Evolutionary conservation across 2,888 invertebrate species (phyloP).

Genomic region (Acanthopleura granulata): DNA sequence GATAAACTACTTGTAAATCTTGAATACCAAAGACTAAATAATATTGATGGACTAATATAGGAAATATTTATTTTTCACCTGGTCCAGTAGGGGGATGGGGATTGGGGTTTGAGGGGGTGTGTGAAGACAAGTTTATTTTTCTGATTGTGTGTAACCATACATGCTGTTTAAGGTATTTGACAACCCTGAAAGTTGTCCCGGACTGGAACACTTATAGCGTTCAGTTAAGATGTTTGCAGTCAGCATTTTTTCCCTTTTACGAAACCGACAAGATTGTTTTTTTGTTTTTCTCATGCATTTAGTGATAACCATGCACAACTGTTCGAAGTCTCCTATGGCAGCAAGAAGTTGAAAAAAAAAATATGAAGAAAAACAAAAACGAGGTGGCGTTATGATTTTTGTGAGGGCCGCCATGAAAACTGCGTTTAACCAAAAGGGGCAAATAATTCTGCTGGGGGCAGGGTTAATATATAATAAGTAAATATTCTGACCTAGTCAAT

Average conservation of each 20-base stretch:
- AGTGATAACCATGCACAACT: too few relatives aligned
- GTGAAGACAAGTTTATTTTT: neutral
- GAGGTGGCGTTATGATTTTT: too few relatives aligned
- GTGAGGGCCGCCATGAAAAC: too few relatives aligned
- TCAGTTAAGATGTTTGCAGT: neutral
- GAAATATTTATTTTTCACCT: neutral
- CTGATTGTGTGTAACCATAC: neutral
- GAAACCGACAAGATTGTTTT: too few relatives aligned
- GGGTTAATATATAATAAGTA: neutral
- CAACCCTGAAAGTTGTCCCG: neutral
- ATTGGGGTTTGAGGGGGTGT: neutral
- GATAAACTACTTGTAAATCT: neutral
- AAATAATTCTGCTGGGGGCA: neutral
- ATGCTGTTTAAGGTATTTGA: neutral
- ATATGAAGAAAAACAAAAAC: too few relatives aligned
- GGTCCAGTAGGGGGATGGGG: neutral
- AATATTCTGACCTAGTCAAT: conserved; percentile 1
- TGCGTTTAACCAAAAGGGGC: too few relatives aligned
- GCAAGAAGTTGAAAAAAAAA: too few relatives aligned
- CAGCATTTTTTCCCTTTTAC: neutral
- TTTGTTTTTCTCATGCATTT: too few relatives aligned
- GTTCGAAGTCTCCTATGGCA: too few relatives aligned
- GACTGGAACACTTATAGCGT: neutral
- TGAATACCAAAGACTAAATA: neutral
- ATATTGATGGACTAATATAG: neutral